Conservation (phyloP, 2,113 vertebrate species). For the Eptesicus fuscus region DNA sequence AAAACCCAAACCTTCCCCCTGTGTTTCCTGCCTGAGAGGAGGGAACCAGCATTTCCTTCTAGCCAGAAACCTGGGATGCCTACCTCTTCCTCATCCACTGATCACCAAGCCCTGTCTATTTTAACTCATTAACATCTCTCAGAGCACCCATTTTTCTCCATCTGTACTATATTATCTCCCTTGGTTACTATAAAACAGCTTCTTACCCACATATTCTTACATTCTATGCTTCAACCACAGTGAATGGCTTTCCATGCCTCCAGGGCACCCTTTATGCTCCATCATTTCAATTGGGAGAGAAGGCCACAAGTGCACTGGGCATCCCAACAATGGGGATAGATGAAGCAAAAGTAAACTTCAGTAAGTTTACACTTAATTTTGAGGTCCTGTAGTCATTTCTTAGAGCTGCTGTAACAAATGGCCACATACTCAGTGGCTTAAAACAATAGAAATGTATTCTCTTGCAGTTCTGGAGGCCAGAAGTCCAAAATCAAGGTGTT, state of each 20-base stretch:
- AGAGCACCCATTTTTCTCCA: background rate
- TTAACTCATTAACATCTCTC: background rate
- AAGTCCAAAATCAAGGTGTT: background rate
- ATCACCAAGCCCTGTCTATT: background rate
- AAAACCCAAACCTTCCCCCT: background rate
- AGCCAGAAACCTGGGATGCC: background rate
- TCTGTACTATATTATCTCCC: background rate
- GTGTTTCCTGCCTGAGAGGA: background rate
- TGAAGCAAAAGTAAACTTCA: background rate
- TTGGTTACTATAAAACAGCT: background rate
- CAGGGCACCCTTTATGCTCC: background rate
- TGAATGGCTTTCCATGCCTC: background rate
- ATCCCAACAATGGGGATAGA: background rate
- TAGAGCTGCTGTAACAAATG: background rate
- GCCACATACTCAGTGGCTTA: background rate
- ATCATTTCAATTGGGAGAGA: background rate
- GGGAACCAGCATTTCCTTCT: background rate
- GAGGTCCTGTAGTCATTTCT: background rate
- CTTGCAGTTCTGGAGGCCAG: background rate
- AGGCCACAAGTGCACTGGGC: fast-evolving
- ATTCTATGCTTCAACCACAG: background rate
- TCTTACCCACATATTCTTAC: background rate
- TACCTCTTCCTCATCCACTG: background rate
- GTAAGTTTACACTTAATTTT: background rate
- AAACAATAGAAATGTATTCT: background rate